A percentile compares a stretch with the other conserved stretches of the same genome.
Conservation (phyloP, 2,888 invertebrate genomes). For the Tricholauxania praeusta region DNA sequence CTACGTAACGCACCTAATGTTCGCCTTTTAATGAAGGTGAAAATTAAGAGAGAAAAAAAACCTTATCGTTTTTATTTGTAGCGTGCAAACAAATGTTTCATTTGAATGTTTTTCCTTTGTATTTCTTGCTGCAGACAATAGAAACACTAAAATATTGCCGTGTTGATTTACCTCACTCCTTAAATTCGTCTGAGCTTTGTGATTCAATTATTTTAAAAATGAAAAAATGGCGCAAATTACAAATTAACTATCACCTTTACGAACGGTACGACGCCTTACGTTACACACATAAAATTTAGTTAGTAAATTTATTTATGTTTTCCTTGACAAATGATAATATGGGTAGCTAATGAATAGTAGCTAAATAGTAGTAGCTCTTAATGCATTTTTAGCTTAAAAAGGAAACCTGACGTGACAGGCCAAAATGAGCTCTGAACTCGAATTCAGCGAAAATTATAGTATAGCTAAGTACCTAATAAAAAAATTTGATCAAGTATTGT, state of each 20-base stretch:
- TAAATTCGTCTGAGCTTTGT: neutral
- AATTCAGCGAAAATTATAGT: no score
- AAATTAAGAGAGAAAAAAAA: neutral
- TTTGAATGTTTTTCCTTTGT: neutral
- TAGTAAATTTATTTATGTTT: no score
- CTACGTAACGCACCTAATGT: no score
- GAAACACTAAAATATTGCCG: neutral
- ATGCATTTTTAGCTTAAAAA: no score
- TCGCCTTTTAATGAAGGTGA: neutral
- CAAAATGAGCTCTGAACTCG: no score
- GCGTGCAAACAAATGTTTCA: neutral
- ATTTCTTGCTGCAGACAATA: neutral
- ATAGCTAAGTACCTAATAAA: no score
- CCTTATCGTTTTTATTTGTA: constrained; percentile 3
- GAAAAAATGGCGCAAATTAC: constrained; percentile 33
- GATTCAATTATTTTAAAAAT: neutral
- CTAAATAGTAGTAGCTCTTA: no score
- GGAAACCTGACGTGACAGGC: no score
- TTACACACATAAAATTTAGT: no score
- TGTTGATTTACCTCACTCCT: neutral
- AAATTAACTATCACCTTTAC: constrained; percentile 33
- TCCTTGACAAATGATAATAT: no score
- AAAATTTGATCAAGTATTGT: no score
- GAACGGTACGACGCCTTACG: neutral
- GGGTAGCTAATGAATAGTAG: no score